Percentiles rank a stretch among this genome's conserved stretches.
phyloP scores from a whole-genome alignment of 2,888 invertebrate genomes.

The Sminthurides aquaticus region DNA sequence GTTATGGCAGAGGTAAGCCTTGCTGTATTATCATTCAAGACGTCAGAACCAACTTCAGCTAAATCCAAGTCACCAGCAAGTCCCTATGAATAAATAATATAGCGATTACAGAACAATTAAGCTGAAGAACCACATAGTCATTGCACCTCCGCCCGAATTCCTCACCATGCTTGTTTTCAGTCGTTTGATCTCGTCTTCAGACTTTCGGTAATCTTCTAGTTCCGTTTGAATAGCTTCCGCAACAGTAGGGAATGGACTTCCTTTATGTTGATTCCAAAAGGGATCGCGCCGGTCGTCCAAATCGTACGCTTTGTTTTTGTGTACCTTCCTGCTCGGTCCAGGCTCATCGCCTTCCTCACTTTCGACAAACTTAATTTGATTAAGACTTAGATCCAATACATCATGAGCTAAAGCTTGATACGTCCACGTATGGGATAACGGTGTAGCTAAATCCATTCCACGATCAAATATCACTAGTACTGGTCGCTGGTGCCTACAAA shows the following conservation, averaged over 20 bases:
- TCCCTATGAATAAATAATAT: conserved; percentile 25
- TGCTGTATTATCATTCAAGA: conserved; percentile 88
- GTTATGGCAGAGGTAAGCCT: conserved; percentile 89
- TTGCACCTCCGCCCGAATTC: too few species aligned
- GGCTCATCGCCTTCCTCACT: conserved; percentile 52
- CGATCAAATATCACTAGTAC: conserved; percentile 85
- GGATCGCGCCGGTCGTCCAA: conserved; percentile 72
- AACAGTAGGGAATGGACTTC: conserved; percentile 85
- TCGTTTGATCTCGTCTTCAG: conserved; percentile 94
- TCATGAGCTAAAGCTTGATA: conserved; percentile 98
- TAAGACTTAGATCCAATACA: conserved; percentile 82
- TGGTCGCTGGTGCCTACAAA: conserved; percentile 84
- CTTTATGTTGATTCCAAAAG: conserved; percentile 90
- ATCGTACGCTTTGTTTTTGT: conserved; percentile 75
- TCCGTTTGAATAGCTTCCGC: conserved; percentile 99
- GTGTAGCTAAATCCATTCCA: conserved; percentile 93
- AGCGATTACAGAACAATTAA: neutral
- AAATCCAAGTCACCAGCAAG: conserved; percentile 36
- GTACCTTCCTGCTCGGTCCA: conserved; percentile 49
- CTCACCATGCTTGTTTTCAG: conserved; percentile 80
- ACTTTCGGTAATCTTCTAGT: conserved; percentile 83
- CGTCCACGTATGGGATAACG: conserved; percentile 98
- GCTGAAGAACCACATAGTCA: neutral
- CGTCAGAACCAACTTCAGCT: conserved; percentile 64
- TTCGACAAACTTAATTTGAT: conserved; percentile 69